Conservation (phyloP, 2,113 vertebrate genomes). For the Saguinus imperator region DNA sequence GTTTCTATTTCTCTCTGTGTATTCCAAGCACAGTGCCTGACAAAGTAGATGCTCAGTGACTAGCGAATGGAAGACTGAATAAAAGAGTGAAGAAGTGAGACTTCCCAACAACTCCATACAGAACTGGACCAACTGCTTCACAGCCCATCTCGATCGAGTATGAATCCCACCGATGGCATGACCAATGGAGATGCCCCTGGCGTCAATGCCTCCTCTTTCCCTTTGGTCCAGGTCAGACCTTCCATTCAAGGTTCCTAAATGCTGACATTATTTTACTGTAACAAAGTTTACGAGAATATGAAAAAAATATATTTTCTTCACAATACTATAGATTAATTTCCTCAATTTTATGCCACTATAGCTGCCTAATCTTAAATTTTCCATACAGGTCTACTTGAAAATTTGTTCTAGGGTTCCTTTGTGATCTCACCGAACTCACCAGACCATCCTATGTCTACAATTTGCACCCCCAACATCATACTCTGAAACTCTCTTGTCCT, state of each 20-base stretch:
- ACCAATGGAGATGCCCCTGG: rapidly evolving
- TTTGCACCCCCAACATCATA: background rate
- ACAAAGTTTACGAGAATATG: background rate
- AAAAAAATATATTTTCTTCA: background rate
- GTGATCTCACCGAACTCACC: background rate
- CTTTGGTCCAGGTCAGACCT: background rate
- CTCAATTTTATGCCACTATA: background rate
- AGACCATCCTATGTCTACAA: background rate
- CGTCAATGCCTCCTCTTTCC: background rate
- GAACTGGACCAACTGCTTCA: background rate
- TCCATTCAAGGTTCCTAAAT: background rate
- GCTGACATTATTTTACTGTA: background rate
- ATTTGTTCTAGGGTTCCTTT: background rate
- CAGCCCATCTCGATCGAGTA: background rate
- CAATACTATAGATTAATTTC: background rate
- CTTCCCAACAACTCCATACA: background rate
- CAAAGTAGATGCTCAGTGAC: background rate
- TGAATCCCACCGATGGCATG: background rate
- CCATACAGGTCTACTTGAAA: background rate
- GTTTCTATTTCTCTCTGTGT: background rate
- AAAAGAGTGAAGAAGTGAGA: background rate
- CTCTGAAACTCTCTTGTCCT: background rate
- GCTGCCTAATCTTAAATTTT: background rate
- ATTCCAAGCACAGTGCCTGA: background rate
- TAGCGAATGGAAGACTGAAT: background rate